These are phyloP conservation scores for Idaea biselata DNA, from an alignment of 2,888 invertebrate species.

Conservation along the genomic window DNA sequence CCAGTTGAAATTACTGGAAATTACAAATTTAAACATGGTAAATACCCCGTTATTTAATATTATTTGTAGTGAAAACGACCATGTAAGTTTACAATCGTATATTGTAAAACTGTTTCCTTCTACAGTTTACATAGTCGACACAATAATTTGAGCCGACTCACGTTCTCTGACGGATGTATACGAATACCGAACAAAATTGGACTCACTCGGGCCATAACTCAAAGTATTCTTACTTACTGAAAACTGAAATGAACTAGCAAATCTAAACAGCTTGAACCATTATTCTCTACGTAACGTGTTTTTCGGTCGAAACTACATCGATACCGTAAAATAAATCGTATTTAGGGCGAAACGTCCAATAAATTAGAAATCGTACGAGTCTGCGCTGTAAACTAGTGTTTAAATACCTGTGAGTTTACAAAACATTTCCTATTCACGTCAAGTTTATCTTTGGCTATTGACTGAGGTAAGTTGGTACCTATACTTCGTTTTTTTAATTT, in stretches of 20 bases:
- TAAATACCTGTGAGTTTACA: conserved; percentile 18
- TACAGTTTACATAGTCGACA: conserved; percentile 42
- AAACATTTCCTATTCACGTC: conserved; percentile 3
- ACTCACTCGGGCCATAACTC: conserved; percentile 55
- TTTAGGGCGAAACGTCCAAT: conserved; percentile 27
- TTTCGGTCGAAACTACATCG: conserved; percentile 21
- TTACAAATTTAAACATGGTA: too few species aligned
- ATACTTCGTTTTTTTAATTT: too few species aligned
- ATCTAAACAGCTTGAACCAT: conserved; percentile 46
- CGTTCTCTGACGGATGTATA: conserved; percentile 71
- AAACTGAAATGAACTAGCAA: conserved; percentile 61
- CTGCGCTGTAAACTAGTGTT: conserved; percentile 18
- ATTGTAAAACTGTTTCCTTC: conserved; percentile 17
- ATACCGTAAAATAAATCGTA: conserved; percentile 24
- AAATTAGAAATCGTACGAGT: conserved; percentile 25
- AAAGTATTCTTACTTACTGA: conserved; percentile 51
- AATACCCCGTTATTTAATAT: too few species aligned
- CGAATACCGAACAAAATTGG: conserved; percentile 58
- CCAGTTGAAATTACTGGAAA: too few species aligned
- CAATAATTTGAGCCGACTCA: conserved; percentile 59
- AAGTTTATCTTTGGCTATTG: neutral
- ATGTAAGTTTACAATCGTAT: too few species aligned
- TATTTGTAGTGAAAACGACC: too few species aligned
- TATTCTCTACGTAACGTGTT: conserved; percentile 11
- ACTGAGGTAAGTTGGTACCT: neutral